Conservation (phyloP, 1,140 invertebrate species). For the Drosophila triauraria region DNA sequence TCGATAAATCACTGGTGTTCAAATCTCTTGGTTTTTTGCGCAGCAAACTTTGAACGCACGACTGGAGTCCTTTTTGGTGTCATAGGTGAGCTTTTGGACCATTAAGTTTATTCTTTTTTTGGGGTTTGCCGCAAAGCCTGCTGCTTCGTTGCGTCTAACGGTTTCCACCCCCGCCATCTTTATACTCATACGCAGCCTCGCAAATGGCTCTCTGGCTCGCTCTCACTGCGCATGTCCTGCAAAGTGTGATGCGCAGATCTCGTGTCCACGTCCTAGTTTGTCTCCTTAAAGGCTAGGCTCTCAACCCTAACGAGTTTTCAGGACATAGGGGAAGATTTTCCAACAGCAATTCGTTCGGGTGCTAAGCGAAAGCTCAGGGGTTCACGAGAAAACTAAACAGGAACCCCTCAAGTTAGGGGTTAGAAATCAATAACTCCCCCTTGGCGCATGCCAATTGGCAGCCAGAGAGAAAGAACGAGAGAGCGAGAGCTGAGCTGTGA, state of each 20-base stretch:
- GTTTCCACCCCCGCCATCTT: constrained; percentile 44
- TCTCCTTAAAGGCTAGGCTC: neutral
- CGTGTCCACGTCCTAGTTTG: constrained; percentile 42
- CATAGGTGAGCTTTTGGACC: neutral
- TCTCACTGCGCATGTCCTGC: constrained; percentile 69
- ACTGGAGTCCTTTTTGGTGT: neutral
- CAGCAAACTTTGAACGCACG: too few species aligned
- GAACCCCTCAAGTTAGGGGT: constrained; percentile 4
- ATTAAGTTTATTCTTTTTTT: neutral
- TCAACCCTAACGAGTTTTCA: neutral
- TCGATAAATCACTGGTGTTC: neutral
- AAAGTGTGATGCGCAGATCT: constrained; percentile 81
- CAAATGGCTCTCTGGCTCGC: constrained; percentile 11
- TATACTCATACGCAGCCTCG: constrained; percentile 1
- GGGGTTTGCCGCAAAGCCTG: constrained; percentile 45
- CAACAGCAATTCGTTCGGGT: neutral
- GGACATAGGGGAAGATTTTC: neutral
- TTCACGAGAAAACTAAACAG: neutral
- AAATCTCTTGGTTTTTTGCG: neutral
- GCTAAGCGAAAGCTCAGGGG: neutral
- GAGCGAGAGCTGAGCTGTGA: constrained; percentile 14
- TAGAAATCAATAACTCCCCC: constrained; percentile 43
- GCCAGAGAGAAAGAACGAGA: constrained; percentile 13
- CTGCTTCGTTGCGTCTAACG: constrained; percentile 55
- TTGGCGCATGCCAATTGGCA: constrained; percentile 39